These are phyloP conservation scores for Esox lucius DNA, from an alignment of 2,797 vertebrate genomes.

Conservation along the genomic window DNA sequence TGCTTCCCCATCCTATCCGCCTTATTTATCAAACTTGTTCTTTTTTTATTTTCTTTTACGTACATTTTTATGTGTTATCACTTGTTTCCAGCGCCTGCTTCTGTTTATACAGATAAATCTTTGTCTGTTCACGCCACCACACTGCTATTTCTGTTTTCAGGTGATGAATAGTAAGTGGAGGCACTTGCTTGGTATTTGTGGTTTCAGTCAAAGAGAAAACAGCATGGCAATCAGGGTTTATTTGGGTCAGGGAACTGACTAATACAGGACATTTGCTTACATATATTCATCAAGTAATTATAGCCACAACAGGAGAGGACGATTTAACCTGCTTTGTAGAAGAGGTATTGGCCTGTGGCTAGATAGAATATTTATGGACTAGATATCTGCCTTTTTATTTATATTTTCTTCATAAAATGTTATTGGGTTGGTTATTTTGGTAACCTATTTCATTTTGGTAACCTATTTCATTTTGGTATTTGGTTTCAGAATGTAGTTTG, in stretches of 20 bases:
- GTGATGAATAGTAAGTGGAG: conserved; percentile 39
- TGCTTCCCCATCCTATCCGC: conserved; percentile 32
- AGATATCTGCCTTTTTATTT: neutral
- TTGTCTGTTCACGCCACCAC: conserved; percentile 27
- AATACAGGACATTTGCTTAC: conserved; percentile 21
- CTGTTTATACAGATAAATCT: conserved; percentile 25
- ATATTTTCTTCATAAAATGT: neutral
- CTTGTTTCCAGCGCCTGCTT: neutral
- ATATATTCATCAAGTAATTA: conserved; percentile 32
- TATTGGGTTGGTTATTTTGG: conserved; percentile 6
- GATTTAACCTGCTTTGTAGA: conserved; percentile 4
- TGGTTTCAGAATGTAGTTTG: neutral
- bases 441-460: neutral
- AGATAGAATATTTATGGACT: neutral
- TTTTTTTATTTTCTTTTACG: conserved; percentile 20
- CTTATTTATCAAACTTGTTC: conserved; percentile 31
- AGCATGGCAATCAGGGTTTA: conserved; percentile 2
- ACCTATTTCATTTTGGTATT: neutral
- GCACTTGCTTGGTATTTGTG: neutral
- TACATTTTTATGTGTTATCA: conserved; percentile 31
- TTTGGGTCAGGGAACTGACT: conserved; percentile 12
- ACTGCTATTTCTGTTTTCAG: conserved; percentile 31
- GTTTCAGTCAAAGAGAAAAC: conserved; percentile 10
- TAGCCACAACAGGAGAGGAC: neutral
- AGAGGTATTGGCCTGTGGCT: neutral